These are phyloP conservation scores for Odocoileus hemionus DNA, from an alignment of 2,113 vertebrate genomes.

Conservation along the genomic window DNA sequence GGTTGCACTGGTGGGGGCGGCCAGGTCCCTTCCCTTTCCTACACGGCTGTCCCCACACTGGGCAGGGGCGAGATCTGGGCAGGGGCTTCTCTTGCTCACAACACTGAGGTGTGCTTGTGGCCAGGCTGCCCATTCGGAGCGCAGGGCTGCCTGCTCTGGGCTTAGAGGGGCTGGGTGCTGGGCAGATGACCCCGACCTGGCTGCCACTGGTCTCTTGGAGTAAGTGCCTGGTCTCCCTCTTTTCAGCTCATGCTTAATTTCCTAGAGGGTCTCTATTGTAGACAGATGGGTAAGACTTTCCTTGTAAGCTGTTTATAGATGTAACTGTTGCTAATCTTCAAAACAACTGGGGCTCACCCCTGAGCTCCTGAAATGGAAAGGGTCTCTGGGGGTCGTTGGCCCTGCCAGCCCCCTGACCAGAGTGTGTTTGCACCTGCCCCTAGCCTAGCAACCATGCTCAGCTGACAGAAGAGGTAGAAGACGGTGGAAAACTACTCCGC, in stretches of 20 bases:
- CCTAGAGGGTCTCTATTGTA: neutral
- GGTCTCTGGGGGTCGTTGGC: too few species aligned
- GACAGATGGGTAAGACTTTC: neutral
- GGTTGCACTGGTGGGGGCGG: neutral
- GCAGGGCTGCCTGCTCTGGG: too few species aligned
- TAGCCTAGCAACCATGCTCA: neutral
- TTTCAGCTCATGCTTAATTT: neutral
- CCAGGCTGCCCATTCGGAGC: fast-evolving
- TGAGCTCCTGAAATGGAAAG: neutral
- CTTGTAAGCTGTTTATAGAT: neutral
- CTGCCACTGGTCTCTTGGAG: neutral
- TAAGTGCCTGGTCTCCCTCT: neutral
- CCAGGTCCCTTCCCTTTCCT: neutral
- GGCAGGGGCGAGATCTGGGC: fast-evolving
- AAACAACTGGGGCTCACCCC: neutral
- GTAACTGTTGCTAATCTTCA: neutral
- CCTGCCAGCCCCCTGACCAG: fast-evolving
- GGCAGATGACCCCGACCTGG: neutral
- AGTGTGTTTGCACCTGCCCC: fast-evolving
- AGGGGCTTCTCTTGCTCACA: neutral
- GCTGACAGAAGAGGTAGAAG: fast-evolving
- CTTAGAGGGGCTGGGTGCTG: neutral
- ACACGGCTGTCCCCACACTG: fast-evolving
- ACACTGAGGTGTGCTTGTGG: fast-evolving
- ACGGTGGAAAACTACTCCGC: fast-evolving